These are phyloP conservation scores for Hystrix brachyura DNA, from an alignment of 2,113 vertebrate genomes.

Conservation along the genomic window DNA sequence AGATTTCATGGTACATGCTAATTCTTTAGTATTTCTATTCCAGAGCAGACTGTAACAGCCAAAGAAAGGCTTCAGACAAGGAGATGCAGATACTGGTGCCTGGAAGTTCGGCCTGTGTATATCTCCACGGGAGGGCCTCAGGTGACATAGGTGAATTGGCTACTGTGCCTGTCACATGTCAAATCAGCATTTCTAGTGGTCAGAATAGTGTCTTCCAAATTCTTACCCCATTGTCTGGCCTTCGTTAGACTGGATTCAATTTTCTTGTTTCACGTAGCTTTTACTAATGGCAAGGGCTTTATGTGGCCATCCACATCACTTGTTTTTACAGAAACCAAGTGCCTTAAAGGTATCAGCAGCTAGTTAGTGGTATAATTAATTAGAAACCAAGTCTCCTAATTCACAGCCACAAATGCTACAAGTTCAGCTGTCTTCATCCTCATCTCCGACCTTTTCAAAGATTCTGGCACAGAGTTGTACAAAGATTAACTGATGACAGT, in stretches of 20 bases:
- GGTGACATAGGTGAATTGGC: neutral
- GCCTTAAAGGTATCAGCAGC: neutral
- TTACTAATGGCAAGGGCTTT: neutral
- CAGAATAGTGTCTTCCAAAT: neutral
- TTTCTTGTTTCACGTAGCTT: neutral
- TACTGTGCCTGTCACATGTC: neutral
- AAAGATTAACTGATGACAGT: neutral
- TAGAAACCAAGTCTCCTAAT: neutral
- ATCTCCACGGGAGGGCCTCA: neutral
- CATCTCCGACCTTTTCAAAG: neutral
- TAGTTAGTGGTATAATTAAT: neutral
- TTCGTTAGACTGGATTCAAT: neutral
- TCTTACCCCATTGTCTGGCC: neutral
- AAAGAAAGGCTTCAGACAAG: neutral
- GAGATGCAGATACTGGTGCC: neutral
- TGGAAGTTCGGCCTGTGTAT: neutral
- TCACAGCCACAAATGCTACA: neutral
- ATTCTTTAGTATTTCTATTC: neutral
- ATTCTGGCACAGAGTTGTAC: neutral
- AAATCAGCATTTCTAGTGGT: neutral
- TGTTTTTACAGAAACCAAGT: slow-evolving; percentile 3
- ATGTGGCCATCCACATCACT: neutral
- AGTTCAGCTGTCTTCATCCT: neutral
- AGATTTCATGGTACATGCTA: neutral
- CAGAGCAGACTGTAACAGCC: neutral